phyloP scores from a whole-genome alignment of 23 tunicate genomes.

The Corella eumyota region DNA sequence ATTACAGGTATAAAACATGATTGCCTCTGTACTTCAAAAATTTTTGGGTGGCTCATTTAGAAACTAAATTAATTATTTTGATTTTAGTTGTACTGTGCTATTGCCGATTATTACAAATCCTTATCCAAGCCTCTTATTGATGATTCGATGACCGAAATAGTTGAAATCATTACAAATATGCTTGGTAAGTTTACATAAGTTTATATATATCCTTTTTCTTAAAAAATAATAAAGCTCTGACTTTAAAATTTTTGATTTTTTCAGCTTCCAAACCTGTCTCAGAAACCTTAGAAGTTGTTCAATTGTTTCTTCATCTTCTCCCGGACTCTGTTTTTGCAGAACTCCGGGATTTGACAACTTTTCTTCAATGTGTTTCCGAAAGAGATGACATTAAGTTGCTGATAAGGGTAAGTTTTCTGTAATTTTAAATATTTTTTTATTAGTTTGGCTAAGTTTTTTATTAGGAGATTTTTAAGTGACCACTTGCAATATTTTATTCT shows the following conservation, averaged over 20 bases:
- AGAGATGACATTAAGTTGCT: constrained; percentile 27
- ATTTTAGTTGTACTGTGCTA: constrained; percentile 51
- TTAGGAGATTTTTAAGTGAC: neutral
- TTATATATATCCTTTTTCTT: too few species aligned
- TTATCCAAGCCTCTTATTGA: constrained; percentile 28
- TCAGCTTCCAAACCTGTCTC: constrained; percentile 36
- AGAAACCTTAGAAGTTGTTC: constrained; percentile 37
- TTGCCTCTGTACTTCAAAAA: too few species aligned
- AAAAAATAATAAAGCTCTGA: too few species aligned
- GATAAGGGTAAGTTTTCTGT: constrained; percentile 24
- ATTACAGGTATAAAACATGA: constrained; percentile 1
- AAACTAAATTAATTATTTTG: too few species aligned
- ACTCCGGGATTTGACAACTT: constrained; percentile 33
- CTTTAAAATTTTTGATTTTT: too few species aligned
- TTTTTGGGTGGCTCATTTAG: too few species aligned
- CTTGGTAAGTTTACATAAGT: constrained; percentile 42
- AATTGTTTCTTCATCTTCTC: constrained; percentile 44
- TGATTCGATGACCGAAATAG: constrained; percentile 25
- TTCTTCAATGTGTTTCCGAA: constrained; percentile 29
- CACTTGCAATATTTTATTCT: neutral
- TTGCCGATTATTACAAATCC: constrained; percentile 53
- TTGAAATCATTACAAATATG: constrained; percentile 14
- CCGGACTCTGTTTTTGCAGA: constrained; percentile 25
- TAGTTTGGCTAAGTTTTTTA: too few species aligned
- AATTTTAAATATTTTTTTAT: neutral